Conservation (phyloP, 1,140 invertebrate genomes). For the Formica selysi region DNA sequence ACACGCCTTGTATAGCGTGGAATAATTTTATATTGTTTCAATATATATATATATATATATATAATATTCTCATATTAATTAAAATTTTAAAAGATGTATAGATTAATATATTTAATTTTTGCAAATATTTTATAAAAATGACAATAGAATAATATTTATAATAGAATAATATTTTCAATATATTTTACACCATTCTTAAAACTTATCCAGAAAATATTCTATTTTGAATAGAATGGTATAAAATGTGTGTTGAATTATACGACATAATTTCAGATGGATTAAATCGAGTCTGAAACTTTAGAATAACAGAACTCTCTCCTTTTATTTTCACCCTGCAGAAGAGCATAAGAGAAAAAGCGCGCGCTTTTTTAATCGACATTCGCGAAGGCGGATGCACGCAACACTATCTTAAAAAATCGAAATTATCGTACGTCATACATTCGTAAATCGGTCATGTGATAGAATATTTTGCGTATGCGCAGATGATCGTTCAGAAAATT, state of each 20-base stretch:
- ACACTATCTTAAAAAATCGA: background rate
- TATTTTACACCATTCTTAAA: no score
- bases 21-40: conserved; percentile 2
- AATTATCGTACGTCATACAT: background rate
- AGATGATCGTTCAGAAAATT: background rate
- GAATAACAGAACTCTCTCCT: background rate
- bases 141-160: conserved; percentile 3
- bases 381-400: background rate
- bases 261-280: conserved; percentile 11
- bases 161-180: background rate
- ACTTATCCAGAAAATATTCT: no score
- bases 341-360: background rate
- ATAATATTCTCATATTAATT: background rate
- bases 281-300: background rate
- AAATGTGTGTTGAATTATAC: background rate
- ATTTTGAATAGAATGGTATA: background rate
- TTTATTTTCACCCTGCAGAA: background rate
- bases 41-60: background rate
- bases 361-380: background rate
- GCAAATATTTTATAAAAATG: background rate
- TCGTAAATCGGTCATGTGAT: background rate
- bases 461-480: conserved; percentile 21
- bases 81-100: background rate
- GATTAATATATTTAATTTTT: background rate
- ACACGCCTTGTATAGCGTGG: background rate